Percentiles rank a stretch among this genome's conserved stretches.
phyloP scores from a whole-genome alignment of 2,888 invertebrate genomes.

The Leucoptera coffeella region DNA sequence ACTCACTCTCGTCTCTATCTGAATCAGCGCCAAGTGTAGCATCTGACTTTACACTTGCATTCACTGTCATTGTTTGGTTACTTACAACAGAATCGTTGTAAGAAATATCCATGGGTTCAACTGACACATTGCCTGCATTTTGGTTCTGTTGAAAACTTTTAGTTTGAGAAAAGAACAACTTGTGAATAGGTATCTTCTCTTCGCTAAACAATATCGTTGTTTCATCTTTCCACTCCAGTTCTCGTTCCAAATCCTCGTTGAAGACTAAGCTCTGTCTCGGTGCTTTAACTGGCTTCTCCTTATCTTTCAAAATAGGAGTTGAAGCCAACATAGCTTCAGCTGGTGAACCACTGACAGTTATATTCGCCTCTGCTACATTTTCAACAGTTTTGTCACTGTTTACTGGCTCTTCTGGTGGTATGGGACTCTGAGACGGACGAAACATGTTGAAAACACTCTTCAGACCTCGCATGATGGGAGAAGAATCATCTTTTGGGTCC shows the following conservation, averaged over 20 bases:
- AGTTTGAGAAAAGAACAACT: slow-evolving; percentile 16
- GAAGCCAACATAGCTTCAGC: slow-evolving; percentile 14
- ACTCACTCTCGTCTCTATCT: slow-evolving; percentile 19
- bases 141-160: slow-evolving; percentile 5
- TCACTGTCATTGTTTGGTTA: slow-evolving; percentile 15
- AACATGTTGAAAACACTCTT: slow-evolving; percentile 41
- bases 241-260: slow-evolving; percentile 34
- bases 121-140: slow-evolving; percentile 14
- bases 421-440: slow-evolving; percentile 34
- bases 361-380: slow-evolving; percentile 7
- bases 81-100: slow-evolving; percentile 17
- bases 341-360: slow-evolving; percentile 4
- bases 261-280: slow-evolving; percentile 32
- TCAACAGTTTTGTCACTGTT: background rate
- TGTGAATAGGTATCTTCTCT: slow-evolving; percentile 34
- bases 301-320: slow-evolving; percentile 23
- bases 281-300: slow-evolving; percentile 24
- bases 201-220: slow-evolving; percentile 26
- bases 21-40: slow-evolving; percentile 11
- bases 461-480: slow-evolving; percentile 36
- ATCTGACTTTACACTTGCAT: slow-evolving; percentile 9
- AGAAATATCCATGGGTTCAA: slow-evolving; percentile 35
- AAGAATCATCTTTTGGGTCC: slow-evolving; percentile 20
- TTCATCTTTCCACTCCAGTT: slow-evolving; percentile 39
- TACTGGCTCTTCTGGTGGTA: slow-evolving; percentile 14